A percentile compares a stretch with the other conserved stretches of the same genome.
These are phyloP conservation scores for Pecten maximus DNA, from an alignment of 2,888 invertebrate genomes.

Conservation along the genomic window DNA sequence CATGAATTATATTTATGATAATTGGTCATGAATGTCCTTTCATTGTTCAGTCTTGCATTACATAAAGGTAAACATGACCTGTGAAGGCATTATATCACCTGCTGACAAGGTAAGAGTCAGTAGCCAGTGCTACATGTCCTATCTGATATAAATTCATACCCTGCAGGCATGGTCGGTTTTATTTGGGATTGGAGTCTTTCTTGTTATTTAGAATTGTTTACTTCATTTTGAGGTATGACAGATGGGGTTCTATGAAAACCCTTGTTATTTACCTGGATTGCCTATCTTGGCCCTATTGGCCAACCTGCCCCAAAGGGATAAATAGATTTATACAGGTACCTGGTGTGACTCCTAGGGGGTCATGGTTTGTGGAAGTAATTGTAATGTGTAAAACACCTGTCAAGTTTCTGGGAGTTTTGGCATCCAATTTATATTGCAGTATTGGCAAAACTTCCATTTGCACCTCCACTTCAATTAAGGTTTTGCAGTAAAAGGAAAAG, in stretches of 20 bases:
- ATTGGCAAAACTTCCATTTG: too few species aligned
- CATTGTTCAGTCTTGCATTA: not conserved
- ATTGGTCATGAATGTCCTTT: not conserved
- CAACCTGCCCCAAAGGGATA: not conserved
- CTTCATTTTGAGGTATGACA: not conserved
- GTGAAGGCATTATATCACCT: conserved; percentile 4
- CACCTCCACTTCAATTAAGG: too few species aligned
- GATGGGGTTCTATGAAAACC: not conserved
- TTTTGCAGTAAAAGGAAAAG: too few species aligned
- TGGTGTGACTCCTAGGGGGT: not conserved
- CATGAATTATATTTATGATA: not conserved
- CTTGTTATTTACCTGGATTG: not conserved
- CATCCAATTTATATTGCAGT: not conserved
- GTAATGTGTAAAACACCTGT: not conserved
- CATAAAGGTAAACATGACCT: not conserved
- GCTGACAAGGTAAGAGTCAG: not conserved
- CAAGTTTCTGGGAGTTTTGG: not conserved
- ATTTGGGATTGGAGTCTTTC: not conserved
- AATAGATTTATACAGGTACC: not conserved
- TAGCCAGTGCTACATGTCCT: not conserved
- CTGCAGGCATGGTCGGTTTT: not conserved
- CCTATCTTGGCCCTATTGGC: not conserved
- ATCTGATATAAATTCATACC: not conserved
- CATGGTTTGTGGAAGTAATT: not conserved
- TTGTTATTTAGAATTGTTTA: not conserved